phyloP scores from a whole-genome alignment of 2,113 vertebrate species.

The Murina feae region DNA sequence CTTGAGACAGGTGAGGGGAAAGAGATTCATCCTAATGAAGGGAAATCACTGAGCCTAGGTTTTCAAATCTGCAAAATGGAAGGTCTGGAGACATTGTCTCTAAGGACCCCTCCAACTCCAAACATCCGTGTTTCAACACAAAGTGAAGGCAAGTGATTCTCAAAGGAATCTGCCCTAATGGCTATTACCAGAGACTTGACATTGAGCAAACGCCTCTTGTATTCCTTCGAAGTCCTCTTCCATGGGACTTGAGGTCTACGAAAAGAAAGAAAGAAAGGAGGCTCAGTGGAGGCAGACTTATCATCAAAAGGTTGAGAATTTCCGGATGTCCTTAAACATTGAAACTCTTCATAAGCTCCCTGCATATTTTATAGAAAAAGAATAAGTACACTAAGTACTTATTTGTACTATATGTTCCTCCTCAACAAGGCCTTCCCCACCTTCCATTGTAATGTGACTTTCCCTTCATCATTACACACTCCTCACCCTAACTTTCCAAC shows the following conservation, averaged over 20 bases:
- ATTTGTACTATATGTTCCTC: background rate
- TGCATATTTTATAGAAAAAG: background rate
- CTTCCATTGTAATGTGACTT: background rate
- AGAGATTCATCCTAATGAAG: background rate
- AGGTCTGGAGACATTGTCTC: background rate
- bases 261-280: constrained; percentile 36
- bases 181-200: constrained; percentile 16
- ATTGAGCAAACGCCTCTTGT: constrained; percentile 23
- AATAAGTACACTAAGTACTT: background rate
- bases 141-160: background rate
- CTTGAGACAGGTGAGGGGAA: background rate
- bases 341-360: background rate
- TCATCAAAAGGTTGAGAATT: background rate
- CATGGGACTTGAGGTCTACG: constrained; percentile 68
- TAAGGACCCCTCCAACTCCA: background rate
- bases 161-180: background rate
- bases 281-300: background rate
- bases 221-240: constrained; percentile 56
- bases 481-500: background rate
- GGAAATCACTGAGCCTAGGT: background rate
- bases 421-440: background rate
- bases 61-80: background rate
- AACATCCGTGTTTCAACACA: background rate
- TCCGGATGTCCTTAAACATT: constrained; percentile 19
- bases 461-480: background rate